Evolutionary conservation across 2,797 vertebrate genomes (phyloP), one percentile per base, ranked within the genome.

Genomic region (Pangasius larnaudii): DNA sequence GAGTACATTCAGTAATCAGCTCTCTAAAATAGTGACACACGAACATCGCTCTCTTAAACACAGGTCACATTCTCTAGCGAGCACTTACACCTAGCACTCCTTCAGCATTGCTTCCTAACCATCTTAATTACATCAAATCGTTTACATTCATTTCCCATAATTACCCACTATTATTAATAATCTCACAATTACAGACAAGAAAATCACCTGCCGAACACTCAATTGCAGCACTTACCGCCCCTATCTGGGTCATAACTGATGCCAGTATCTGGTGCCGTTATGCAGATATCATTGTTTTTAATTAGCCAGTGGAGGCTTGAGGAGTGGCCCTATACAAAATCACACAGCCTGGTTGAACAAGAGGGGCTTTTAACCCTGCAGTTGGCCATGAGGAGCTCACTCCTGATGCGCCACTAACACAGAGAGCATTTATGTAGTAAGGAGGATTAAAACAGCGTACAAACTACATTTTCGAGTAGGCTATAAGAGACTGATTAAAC

Each of bases 71-170:
- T 63, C 80, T 63, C 58, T 10, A 42, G 22, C 10, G 3, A 59
- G 56, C 33, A 16, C 53, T 80, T 39, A 59, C 53, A 80, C 53
- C 10, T 24, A 36, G 33, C 33, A 16, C 56, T 79, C 18, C 77
- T 58, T 79, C 77, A 93, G 86, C 86, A 89, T 91, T 92, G 92
- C 93, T 92, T 92, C 91, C 93, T 93, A 92, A 93, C 93, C 90
- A 90, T 92, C 93, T 93, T 93, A 95, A 95, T 95, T 95, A 95
- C 95, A 93, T 91, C 92, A 93, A 93, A 96, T 96, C 94, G 94
- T 96, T 95, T 95, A 94, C 95, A 94, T 90, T 94, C 94, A 95
- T 96, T 96, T 96, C 95, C 95, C 95, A 96, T 96, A 96, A 96
- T 96, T 96, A 95, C 94, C 93, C 93, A 93, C 95, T 94, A 96